These are phyloP conservation scores for Lutjanus argentimaculatus DNA, from an alignment of 2,797 vertebrate genomes.

Conservation along the genomic window DNA sequence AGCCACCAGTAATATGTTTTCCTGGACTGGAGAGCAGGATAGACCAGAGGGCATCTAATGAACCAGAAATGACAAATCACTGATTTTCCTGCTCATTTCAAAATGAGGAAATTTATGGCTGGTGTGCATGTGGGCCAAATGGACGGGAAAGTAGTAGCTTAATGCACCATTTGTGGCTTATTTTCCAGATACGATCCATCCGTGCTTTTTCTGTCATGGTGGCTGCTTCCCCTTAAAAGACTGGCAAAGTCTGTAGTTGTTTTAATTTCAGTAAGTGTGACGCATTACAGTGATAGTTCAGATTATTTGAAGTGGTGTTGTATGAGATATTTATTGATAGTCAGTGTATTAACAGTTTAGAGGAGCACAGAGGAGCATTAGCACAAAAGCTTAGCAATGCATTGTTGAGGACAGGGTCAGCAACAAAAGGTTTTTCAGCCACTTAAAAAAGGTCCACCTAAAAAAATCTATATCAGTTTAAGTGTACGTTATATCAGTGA, in stretches of 20 bases:
- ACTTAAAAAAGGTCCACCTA: no score
- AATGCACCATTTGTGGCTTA: constrained; percentile 51
- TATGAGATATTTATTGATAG: no score
- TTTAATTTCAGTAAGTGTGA: not conserved
- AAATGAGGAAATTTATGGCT: constrained; percentile 38
- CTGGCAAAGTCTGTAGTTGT: not conserved
- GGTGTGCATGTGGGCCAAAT: constrained; percentile 37
- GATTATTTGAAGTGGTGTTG: no score
- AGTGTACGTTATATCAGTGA: no score
- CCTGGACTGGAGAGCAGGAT: constrained; percentile 43
- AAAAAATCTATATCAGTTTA: no score
- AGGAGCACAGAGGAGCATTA: no score
- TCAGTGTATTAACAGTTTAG: no score
- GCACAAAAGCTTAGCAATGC: no score
- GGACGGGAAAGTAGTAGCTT: constrained; percentile 50
- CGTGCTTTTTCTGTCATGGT: constrained; percentile 5
- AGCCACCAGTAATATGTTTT: constrained; percentile 63
- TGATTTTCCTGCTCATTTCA: constrained; percentile 48
- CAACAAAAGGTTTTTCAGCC: no score
- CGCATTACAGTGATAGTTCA: not conserved
- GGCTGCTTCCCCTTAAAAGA: not conserved
- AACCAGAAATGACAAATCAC: constrained; percentile 63
- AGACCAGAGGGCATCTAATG: constrained; percentile 60
- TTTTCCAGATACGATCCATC: constrained; percentile 40
- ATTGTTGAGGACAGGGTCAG: no score